Base-by-base conservation (phyloP, 37 sponge, comb jelly and placozoan species). In the Trichoplax adhaerens region DNA sequence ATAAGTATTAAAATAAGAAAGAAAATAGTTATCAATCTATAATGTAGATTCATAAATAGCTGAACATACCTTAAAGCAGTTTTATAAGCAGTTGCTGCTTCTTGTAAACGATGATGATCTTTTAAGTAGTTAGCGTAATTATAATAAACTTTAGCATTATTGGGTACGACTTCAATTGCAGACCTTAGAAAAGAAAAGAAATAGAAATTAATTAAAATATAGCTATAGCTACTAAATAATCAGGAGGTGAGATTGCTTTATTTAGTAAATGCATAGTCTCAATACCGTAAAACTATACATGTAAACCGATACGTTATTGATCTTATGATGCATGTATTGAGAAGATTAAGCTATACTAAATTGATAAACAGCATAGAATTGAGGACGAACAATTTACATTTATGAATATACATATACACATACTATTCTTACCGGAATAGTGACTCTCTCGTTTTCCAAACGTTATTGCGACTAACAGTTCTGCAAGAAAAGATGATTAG, bases 101-200 rank as follows among this genome's bases (percentile, higher is more conserved):
- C 83, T 52, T 77, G 64, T 29, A 3, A 58, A 50, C 74, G 62
- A 4, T 70, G 73, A n/a, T 58, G 53, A 65, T 92, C 93, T 72
- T 76, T 84, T 62, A 92, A 81, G 47, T 65, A 92, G 75, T 92
- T 92, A 62, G 88, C 93, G 78, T 88, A 92, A 70, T 92, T 92
- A 76, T 85, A 92, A 61, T 92, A 88, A 29, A 79, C 76, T 76
- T 92, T 92, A 5, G 93, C 81, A 65, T 92, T 92, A 68, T 82
- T 69, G 3, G 88, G 88, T 7, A 88, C 64, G 0, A 78, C 88
- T 0, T 52, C 70, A 52, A 92, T 56, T 12, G 83, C 93, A 50
- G 88, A 92, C 53, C 87, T 82, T 59, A 29, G 29, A 29, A 29
- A 29, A 29, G 29, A 29, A 29, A 29, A 29, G 29, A 29, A 29